phyloP scores from a whole-genome alignment of 1,140 invertebrate genomes.

The Eueides isabella region DNA sequence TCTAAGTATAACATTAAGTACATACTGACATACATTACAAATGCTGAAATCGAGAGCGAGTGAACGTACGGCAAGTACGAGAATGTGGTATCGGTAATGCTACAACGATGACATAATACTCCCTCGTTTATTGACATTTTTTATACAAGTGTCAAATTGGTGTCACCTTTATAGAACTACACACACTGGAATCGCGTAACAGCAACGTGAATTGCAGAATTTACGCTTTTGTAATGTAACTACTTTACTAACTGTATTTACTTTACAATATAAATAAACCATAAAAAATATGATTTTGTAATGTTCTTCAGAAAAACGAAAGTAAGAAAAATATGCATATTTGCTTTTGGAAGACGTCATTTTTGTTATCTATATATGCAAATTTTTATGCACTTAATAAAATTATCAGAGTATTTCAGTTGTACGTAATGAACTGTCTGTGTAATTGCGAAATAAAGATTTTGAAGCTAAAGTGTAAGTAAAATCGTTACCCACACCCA shows the following conservation, averaged over 20 bases:
- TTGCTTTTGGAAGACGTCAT: background rate
- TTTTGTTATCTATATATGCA: constrained; percentile 1
- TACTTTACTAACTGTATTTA: constrained; percentile 4
- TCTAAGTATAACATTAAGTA: constrained; percentile 1
- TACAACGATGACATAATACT: constrained; percentile 32
- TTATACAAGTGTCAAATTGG: constrained; percentile 50
- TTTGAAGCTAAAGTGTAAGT: no score
- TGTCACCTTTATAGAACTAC: constrained; percentile 47
- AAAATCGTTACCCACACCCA: no score
- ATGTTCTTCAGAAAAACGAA: background rate
- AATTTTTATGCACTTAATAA: background rate
- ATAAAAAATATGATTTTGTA: constrained; percentile 15
- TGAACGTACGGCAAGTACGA: constrained; percentile 41
- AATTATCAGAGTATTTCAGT: background rate
- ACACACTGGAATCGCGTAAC: constrained; percentile 29
- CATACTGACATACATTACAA: constrained; percentile 28
- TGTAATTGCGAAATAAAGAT: no score
- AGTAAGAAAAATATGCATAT: background rate
- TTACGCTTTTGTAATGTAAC: constrained; percentile 8
- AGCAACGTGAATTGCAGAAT: constrained; percentile 33
- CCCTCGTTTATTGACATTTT: constrained; percentile 40
- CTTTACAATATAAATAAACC: constrained; percentile 11
- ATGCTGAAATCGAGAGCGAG: constrained; percentile 33
- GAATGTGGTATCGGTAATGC: constrained; percentile 29
- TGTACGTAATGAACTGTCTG: background rate